phyloP scores from a whole-genome alignment of 1,140 invertebrate species.

The Bombus waltoni region DNA sequence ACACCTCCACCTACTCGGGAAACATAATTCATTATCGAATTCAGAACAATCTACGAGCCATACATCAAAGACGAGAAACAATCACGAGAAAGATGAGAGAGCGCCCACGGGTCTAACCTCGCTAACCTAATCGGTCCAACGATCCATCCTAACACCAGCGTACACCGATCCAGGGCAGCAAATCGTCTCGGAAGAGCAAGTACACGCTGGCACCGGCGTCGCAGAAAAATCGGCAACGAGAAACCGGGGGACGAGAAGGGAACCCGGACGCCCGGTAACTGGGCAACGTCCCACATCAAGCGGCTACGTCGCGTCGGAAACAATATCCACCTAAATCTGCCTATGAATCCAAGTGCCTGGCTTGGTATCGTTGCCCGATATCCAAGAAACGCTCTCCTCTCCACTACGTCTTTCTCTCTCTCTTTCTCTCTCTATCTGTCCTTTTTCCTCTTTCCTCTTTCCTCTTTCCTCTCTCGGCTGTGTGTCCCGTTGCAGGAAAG shows the following conservation, averaged over 20 bases:
- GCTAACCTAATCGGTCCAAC: neutral
- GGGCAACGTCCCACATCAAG: slow-evolving; percentile 33
- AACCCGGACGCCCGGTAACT: slow-evolving; percentile 33
- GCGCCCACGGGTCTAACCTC: neutral
- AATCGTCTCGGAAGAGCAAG: slow-evolving; percentile 10
- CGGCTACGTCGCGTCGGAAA: slow-evolving; percentile 21
- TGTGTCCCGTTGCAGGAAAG: slow-evolving; percentile 24
- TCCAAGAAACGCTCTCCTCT: slow-evolving; percentile 1
- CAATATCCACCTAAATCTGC: slow-evolving; percentile 53
- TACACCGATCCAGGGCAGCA: neutral
- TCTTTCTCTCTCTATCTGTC: neutral
- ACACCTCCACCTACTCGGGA: too few relatives aligned
- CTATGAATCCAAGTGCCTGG: slow-evolving; percentile 28
- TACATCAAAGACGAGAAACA: too few relatives aligned
- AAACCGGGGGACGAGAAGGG: neutral
- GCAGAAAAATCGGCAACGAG: slow-evolving; percentile 19
- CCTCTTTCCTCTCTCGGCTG: neutral
- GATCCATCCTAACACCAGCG: neutral
- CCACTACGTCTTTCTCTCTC: neutral
- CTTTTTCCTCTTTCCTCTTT: neutral
- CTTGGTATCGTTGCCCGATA: slow-evolving; percentile 36
- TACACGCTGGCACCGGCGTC: slow-evolving; percentile 12
- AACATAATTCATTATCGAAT: too few relatives aligned
- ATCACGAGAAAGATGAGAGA: neutral
- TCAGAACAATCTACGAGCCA: too few relatives aligned